phyloP scores from a whole-genome alignment of 2,113 vertebrate species.

The Butastur rufipennis region DNA sequence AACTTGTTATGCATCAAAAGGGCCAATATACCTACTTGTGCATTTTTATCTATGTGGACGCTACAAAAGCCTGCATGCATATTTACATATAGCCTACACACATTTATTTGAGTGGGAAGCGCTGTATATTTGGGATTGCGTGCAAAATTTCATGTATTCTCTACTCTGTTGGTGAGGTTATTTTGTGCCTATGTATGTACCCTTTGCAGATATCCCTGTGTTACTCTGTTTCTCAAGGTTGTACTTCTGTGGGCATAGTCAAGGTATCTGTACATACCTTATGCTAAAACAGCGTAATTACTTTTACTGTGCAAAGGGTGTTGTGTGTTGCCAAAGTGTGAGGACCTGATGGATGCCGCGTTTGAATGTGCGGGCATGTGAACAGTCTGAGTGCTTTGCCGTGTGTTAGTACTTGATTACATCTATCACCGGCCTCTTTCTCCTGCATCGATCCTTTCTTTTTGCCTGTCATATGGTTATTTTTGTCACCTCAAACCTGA shows the following conservation, averaged over 20 bases:
- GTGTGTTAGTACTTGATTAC: background rate
- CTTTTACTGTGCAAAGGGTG: background rate
- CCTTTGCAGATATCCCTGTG: background rate
- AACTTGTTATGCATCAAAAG: constrained; percentile 4
- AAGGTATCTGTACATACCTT: background rate
- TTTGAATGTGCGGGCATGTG: background rate
- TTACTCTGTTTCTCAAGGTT: background rate
- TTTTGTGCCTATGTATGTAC: background rate
- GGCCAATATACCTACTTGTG: background rate
- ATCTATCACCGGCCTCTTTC: background rate
- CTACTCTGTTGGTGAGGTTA: background rate
- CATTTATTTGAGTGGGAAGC: background rate
- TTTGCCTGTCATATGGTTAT: background rate
- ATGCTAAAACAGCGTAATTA: background rate
- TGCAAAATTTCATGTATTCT: background rate
- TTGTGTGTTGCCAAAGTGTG: background rate
- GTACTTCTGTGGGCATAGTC: background rate
- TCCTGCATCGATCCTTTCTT: background rate
- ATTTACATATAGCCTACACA: background rate
- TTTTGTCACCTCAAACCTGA: background rate
- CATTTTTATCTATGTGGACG: background rate
- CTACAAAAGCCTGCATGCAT: background rate
- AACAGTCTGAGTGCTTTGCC: background rate
- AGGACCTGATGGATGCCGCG: background rate
- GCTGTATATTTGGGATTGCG: rapidly evolving